Conservation (phyloP, 1,140 invertebrate genomes). For the Bombus terrestris region DNA sequence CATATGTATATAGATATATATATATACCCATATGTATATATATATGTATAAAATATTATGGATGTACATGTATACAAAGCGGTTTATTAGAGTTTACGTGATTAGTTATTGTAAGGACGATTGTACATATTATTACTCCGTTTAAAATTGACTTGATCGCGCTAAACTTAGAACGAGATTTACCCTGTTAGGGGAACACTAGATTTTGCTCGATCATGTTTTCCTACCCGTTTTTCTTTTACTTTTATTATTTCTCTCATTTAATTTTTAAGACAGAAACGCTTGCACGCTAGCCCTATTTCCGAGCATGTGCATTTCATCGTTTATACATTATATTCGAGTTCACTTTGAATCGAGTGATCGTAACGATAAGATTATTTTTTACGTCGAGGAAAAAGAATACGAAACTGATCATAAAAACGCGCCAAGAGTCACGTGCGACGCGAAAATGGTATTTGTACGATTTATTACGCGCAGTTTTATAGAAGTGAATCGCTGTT, state of each 20-base stretch:
- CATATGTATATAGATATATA: conserved; percentile 74
- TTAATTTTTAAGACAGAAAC: background rate
- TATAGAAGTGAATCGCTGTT: too few relatives aligned
- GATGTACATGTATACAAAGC: conserved; percentile 72
- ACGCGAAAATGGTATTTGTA: background rate
- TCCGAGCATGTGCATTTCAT: conserved; percentile 4
- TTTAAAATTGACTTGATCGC: conserved; percentile 72
- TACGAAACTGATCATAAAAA: background rate
- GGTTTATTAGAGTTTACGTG: conserved; percentile 75
- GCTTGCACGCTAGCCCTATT: conserved; percentile 13
- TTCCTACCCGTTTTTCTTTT: background rate
- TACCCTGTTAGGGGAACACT: background rate
- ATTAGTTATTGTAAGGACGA: conserved; percentile 68
- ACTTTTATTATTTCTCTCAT: background rate
- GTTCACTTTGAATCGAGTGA: conserved; percentile 69
- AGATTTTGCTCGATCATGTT: background rate
- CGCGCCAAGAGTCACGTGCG: conserved; percentile 6
- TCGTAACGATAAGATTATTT: conserved; percentile 39
- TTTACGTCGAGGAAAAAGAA: background rate
- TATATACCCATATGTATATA: conserved; percentile 75
- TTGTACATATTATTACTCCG: conserved; percentile 67
- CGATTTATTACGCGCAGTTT: background rate
- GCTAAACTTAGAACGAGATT: conserved; percentile 3
- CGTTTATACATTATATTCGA: conserved; percentile 25
- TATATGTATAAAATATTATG: conserved; percentile 71